phyloP scores from a whole-genome alignment of 2,113 vertebrate genomes.

The Tympanuchus pallidicinctus region DNA sequence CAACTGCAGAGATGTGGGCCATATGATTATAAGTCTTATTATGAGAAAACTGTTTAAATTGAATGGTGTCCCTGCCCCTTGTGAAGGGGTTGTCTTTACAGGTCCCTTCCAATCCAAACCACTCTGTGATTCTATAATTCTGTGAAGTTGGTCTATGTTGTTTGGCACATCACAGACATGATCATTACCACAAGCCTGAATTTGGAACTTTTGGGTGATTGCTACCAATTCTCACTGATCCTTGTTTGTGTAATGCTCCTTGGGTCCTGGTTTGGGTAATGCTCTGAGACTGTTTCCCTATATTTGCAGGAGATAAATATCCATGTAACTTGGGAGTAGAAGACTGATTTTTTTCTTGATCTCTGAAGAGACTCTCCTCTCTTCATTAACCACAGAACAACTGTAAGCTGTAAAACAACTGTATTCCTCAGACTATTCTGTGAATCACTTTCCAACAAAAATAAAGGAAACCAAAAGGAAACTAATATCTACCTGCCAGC shows the following conservation, averaged over 20 bases:
- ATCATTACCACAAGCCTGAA: accelerated
- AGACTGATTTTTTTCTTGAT: not conserved
- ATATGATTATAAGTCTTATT: accelerated
- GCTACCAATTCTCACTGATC: not conserved
- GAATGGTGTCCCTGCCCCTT: not conserved
- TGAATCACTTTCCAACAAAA: not conserved
- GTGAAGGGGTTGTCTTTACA: not conserved
- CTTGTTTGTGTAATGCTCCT: not conserved
- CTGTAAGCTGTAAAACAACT: not conserved
- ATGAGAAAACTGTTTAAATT: not conserved
- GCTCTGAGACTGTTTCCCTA: not conserved
- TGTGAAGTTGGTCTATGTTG: not conserved
- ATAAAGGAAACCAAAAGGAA: not conserved
- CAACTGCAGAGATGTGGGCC: not conserved
- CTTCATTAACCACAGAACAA: not conserved
- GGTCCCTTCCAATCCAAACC: not conserved
- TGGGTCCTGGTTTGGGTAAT: not conserved
- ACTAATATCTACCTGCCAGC: not conserved
- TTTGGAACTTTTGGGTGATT: not conserved
- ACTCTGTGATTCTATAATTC: not conserved
- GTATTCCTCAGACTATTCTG: not conserved
- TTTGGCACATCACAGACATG: not conserved
- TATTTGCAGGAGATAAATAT: not conserved
- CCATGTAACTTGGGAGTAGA: not conserved
- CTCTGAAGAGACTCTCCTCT: not conserved